phyloP scores from a whole-genome alignment of 2,113 vertebrate genomes.

The Stercorarius parasiticus region DNA sequence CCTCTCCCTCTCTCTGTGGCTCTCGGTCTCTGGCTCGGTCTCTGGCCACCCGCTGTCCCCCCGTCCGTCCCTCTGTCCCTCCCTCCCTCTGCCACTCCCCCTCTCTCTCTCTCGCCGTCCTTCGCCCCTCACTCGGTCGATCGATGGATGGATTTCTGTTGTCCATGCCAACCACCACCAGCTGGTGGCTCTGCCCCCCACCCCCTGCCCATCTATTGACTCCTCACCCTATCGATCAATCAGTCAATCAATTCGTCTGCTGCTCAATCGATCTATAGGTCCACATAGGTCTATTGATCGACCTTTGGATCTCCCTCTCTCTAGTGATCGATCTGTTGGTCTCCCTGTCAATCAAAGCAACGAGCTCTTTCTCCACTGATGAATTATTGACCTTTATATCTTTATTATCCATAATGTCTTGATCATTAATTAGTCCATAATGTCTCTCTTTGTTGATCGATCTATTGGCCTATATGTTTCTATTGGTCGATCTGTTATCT shows the following conservation, averaged over 20 bases:
- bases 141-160: not conserved
- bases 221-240: not conserved
- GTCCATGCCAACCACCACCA: rapidly evolving
- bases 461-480: not conserved
- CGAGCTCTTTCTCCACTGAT: rapidly evolving
- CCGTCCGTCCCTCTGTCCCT: not conserved
- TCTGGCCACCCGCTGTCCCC: not conserved
- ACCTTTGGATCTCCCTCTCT: not conserved
- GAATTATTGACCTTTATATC: not conserved
- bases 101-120: too few species aligned
- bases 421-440: not conserved
- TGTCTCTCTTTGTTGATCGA: not conserved
- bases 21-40: rapidly evolving
- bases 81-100: not conserved
- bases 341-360: rapidly evolving
- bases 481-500: not conserved
- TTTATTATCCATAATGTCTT: rapidly evolving
- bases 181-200: not conserved
- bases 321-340: rapidly evolving
- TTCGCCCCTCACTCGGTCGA: not conserved
- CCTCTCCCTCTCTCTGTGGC: not conserved
- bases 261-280: not conserved
- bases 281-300: not conserved
- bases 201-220: not conserved
- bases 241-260: not conserved